These are phyloP conservation scores for Danio aesculapii DNA, from an alignment of 2,797 vertebrate species.

Conservation along the genomic window DNA sequence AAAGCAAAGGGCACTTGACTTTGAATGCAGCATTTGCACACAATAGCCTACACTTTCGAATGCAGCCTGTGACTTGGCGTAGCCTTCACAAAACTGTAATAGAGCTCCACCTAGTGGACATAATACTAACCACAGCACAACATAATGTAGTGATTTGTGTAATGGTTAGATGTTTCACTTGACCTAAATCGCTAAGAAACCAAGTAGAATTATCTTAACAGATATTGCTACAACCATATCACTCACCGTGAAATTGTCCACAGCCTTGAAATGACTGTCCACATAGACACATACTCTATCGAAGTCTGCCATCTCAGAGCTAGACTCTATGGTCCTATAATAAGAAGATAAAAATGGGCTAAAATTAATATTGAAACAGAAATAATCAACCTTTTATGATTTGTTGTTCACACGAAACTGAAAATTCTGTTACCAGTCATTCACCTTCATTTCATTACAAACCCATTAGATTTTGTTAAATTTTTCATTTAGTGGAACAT, in stretches of 20 bases:
- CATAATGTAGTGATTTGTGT: background rate
- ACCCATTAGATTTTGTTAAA: no score
- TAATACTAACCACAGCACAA: slow-evolving; percentile 2
- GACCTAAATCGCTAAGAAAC: background rate
- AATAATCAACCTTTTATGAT: background rate
- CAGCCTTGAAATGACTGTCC: slow-evolving; percentile 78
- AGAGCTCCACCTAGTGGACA: slow-evolving; percentile 34
- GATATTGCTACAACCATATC: background rate
- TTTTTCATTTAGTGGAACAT: no score
- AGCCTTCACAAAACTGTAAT: background rate
- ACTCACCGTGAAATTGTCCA: slow-evolving; percentile 83
- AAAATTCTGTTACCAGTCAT: no score
- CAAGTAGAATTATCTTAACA: background rate
- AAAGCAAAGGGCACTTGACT: no score
- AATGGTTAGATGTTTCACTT: background rate
- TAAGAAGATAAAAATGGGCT: slow-evolving; percentile 3
- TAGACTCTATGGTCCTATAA: slow-evolving; percentile 78
- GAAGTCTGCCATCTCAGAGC: slow-evolving; percentile 81
- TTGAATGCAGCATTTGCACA: no score
- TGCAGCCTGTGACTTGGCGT: no score
- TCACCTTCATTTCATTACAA: no score
- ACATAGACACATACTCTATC: slow-evolving; percentile 79
- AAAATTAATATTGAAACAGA: slow-evolving; percentile 9
- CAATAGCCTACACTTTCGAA: no score
- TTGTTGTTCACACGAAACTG: background rate